Evolutionary conservation across 2,113 vertebrate genomes (phyloP).

Genomic region (Antechinus stuartii): DNA sequence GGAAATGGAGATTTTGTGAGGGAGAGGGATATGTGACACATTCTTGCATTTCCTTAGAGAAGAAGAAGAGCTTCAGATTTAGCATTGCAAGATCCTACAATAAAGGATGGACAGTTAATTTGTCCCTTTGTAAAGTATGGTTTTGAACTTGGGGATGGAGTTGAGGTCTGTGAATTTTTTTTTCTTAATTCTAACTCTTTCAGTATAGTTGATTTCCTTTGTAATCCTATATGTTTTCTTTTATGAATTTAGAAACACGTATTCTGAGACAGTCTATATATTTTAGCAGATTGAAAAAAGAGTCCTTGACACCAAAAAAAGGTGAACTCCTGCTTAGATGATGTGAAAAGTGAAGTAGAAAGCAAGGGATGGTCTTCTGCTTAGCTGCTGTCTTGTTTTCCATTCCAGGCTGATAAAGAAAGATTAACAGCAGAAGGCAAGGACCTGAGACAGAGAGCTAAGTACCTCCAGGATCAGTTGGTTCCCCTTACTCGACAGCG

Average conservation of each 20-base stretch:
- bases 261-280: background rate
- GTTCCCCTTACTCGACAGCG: conserved; percentile 92
- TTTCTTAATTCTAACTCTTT: background rate
- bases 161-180: background rate
- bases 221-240: background rate
- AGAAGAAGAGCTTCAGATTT: background rate
- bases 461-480: conserved; percentile 95
- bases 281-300: background rate
- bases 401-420: conserved; percentile 92
- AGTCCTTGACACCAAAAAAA: background rate
- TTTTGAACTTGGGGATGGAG: background rate
- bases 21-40: background rate
- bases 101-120: background rate
- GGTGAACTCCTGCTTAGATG: accelerated
- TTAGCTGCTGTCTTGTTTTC: background rate
- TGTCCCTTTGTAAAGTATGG: background rate
- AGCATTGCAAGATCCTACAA: background rate
- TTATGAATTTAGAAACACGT: background rate
- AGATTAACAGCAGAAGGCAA: conserved; percentile 91
- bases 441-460: conserved; percentile 94
- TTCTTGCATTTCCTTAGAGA: background rate
- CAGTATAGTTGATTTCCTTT: background rate
- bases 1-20: background rate
- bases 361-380: background rate
- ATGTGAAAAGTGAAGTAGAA: accelerated